Percentiles rank a stretch among this genome's conserved stretches.
Conservation (phyloP, 2,888 invertebrate genomes). For the Tyria jacobaeae region DNA sequence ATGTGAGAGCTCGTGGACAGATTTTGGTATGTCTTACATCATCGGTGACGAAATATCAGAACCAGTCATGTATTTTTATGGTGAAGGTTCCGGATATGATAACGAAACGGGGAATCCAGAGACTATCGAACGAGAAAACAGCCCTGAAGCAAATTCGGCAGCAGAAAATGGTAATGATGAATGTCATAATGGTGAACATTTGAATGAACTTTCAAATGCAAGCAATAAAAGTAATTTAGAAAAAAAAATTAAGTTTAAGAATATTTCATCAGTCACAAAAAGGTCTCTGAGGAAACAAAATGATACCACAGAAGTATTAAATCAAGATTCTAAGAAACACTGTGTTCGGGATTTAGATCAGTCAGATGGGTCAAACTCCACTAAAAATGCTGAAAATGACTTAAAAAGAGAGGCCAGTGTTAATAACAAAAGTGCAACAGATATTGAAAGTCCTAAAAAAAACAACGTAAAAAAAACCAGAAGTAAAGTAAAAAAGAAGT, state of each 20-base stretch:
- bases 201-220: conserved; percentile 58
- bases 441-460: conserved; percentile 68
- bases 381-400: conserved; percentile 60
- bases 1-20: conserved; percentile 82
- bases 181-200: conserved; percentile 74
- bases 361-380: conserved; percentile 68
- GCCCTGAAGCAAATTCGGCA: conserved; percentile 60
- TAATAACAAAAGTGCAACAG: conserved; percentile 70
- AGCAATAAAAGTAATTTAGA: conserved; percentile 67
- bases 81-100: conserved; percentile 90
- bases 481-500: conserved; percentile 75
- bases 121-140: conserved; percentile 63
- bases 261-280: conserved; percentile 66
- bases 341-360: conserved; percentile 73
- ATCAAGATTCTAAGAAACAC: conserved; percentile 77
- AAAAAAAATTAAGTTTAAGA: conserved; percentile 70
- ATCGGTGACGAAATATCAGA: conserved; percentile 92
- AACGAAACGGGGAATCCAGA: conserved; percentile 91
- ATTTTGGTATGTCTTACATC: conserved; percentile 66
- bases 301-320: conserved; percentile 69
- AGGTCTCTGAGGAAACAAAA: conserved; percentile 77
- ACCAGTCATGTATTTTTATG: conserved; percentile 89
- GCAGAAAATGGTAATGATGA: conserved; percentile 72
- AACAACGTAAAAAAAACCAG: conserved; percentile 71
- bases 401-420: conserved; percentile 63